Evolutionary conservation across 2,888 invertebrate species (phyloP), one percentile per base, ranked within the genome.

Genomic region (Hyposoter didymator): DNA sequence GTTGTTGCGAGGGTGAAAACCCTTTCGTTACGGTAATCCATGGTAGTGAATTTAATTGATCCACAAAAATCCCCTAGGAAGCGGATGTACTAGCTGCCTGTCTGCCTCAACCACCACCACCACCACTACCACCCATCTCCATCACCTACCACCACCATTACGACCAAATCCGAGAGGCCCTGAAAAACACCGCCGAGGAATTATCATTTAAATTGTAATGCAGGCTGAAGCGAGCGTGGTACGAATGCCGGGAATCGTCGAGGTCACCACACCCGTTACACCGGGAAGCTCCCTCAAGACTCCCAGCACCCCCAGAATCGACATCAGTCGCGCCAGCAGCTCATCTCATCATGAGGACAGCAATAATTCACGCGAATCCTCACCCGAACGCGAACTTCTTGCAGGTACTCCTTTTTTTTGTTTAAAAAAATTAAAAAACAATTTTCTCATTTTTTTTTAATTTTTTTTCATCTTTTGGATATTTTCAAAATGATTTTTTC

Each of bases 281-380:
- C 92, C 93, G 87, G 92, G 91, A 79, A 93, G 91, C 87, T 92
- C 94, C 84, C 92, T 95, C 62, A 95, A 95, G 89, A 96, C 97
- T 67, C 97, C 97, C 28, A 95, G 96, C 88, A 97, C 98, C 75
- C 98, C 98, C 32, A 96, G 98, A 91, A 98, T 98, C 90, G 98
- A 98, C 94, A 97, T 98, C 93, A 98, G 98, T 88, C 96, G 98
- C 89, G 98, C 98, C 6, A 97, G 97, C 92, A 97, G 97, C 93
- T 97, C 98, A 82, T 97, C 97, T 52, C 97, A 98, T 91, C 97
- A 98, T 92, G 95, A 95, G 90, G 97, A 98, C 92, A 97, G 97
- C 90, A 93, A 92, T 85, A 91, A 91, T 70, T 94, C 94, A 72
- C 96, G 97, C 70, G 97, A 97, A 91, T 97, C 97, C 91, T 97